Conservation (phyloP, 2,113 vertebrate species). For the Chaetodon trifascialis region DNA sequence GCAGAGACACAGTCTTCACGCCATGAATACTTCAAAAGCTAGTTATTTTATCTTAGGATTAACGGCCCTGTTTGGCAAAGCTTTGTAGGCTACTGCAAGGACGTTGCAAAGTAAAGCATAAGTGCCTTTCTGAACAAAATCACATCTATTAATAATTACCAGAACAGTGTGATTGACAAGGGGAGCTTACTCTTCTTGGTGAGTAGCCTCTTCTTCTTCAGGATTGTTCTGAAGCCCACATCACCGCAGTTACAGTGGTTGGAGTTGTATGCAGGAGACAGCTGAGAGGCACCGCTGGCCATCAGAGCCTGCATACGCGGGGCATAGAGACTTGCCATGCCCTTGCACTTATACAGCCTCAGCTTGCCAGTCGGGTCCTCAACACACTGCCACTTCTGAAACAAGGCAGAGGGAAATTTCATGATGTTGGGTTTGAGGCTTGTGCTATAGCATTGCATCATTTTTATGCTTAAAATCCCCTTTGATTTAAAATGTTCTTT, state of each 20-base stretch:
- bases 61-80: conserved; percentile 52
- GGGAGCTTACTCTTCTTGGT: conserved; percentile 90
- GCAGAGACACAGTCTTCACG: conserved; percentile 54
- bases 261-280: conserved; percentile 70
- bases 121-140: conserved; percentile 49
- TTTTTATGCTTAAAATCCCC: background rate
- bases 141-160: conserved; percentile 46
- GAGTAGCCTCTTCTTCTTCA: conserved; percentile 87
- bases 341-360: conserved; percentile 95
- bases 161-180: conserved; percentile 37
- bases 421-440: background rate
- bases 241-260: conserved; percentile 87
- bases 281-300: conserved; percentile 85
- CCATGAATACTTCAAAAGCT: conserved; percentile 55
- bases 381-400: conserved; percentile 97
- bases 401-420: conserved; percentile 6
- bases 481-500: background rate
- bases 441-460: background rate
- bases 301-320: conserved; percentile 82
- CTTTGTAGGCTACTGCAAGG: conserved; percentile 54
- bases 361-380: conserved; percentile 92
- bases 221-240: conserved; percentile 78
- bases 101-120: conserved; percentile 59
- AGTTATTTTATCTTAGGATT: conserved; percentile 49
- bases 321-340: conserved; percentile 82